A percentile compares a stretch with the other conserved stretches of the same genome.
Conservation (phyloP, 1,140 invertebrate species). For the Druon quercuslanigerum region DNA sequence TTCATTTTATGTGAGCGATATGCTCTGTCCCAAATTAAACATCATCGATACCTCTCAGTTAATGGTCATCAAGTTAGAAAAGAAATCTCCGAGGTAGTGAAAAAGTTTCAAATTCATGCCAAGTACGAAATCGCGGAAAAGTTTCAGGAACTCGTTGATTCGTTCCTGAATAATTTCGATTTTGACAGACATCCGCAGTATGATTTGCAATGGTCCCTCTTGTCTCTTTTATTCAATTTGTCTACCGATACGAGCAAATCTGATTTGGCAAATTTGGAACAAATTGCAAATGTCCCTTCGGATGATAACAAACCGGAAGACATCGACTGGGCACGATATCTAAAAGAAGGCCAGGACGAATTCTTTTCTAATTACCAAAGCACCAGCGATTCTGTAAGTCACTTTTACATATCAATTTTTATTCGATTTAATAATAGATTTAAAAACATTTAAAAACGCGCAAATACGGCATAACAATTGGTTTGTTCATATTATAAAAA, state of each 20-base stretch:
- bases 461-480: no score
- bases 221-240: constrained; percentile 67
- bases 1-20: constrained; percentile 71
- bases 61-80: constrained; percentile 68
- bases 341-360: constrained; percentile 68
- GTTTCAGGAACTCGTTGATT: constrained; percentile 64
- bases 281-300: constrained; percentile 25
- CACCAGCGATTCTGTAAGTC: constrained; percentile 64
- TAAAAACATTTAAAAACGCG: no score
- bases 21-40: constrained; percentile 71
- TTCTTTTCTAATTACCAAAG: constrained; percentile 67
- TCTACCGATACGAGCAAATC: constrained; percentile 66
- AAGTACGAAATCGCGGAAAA: constrained; percentile 71
- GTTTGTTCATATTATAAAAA: no score
- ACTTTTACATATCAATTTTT: no score
- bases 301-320: constrained; percentile 62
- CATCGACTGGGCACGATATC: constrained; percentile 71
- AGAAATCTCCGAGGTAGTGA: constrained; percentile 62
- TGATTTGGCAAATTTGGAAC: constrained; percentile 52
- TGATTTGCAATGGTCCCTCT: constrained; percentile 71
- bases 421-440: constrained; percentile 1
- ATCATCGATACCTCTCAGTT: constrained; percentile 71
- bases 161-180: constrained; percentile 68
- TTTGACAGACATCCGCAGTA: constrained; percentile 72
- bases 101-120: constrained; percentile 73